Evolutionary conservation across 2,888 invertebrate species (phyloP).

Genomic region (Tenodera sinensis): DNA sequence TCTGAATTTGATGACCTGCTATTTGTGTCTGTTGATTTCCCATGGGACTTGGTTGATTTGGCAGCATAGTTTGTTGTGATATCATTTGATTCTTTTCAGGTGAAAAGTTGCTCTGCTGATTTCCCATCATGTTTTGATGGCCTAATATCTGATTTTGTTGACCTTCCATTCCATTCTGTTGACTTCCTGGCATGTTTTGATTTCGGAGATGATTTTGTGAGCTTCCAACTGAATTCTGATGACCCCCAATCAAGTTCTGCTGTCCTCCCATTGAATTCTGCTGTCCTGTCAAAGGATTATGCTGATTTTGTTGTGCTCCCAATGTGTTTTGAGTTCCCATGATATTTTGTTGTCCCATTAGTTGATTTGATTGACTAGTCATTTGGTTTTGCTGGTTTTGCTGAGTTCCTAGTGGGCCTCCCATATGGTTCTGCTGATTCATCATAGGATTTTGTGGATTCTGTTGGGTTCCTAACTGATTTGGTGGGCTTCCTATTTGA

Average conservation of each 20-base stretch:
- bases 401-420: not conserved
- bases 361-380: not conserved
- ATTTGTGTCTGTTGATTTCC: not conserved
- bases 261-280: constrained; percentile 3
- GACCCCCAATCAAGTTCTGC: not conserved
- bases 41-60: not conserved
- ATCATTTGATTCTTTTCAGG: not conserved
- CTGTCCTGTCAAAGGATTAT: not conserved
- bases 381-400: not conserved
- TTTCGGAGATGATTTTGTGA: not conserved
- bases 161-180: not conserved
- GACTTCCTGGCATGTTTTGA: not conserved
- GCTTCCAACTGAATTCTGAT: not conserved
- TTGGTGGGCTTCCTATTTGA: not conserved
- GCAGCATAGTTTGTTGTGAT: not conserved
- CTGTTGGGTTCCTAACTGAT: not conserved
- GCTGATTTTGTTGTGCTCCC: not conserved
- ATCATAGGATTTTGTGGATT: not conserved
- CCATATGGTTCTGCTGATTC: not conserved
- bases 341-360: not conserved
- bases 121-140: not conserved
- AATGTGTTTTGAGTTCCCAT: not conserved
- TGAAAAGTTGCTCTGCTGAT: not conserved
- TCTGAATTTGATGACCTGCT: not conserved
- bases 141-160: constrained; percentile 5